Percentiles rank a stretch among this genome's conserved stretches.
phyloP scores from a whole-genome alignment of 2,113 vertebrate genomes.

The Fukomys damarensis region DNA sequence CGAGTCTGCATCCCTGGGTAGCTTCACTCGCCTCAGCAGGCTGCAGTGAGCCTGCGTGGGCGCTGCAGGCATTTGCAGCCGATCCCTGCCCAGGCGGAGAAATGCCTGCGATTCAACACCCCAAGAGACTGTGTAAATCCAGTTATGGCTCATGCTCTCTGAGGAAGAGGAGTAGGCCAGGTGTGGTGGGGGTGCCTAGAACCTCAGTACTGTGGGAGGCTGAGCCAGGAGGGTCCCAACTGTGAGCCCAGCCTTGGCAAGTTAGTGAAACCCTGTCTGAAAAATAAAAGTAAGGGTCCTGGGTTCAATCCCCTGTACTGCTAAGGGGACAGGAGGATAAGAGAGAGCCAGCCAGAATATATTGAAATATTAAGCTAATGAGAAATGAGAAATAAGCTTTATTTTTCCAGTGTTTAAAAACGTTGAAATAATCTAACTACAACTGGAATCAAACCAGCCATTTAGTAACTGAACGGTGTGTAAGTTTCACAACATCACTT shows the following conservation, averaged over 20 bases:
- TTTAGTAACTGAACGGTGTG: not conserved
- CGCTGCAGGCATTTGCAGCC: too few species aligned
- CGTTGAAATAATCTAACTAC: not conserved
- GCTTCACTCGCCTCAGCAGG: not conserved
- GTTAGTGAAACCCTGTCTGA: not conserved
- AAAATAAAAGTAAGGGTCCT: not conserved
- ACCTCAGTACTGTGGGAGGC: not conserved
- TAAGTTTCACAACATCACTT: slow-evolving; percentile 30
- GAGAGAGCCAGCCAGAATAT: not conserved
- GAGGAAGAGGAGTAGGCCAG: not conserved
- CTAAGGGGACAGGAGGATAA: not conserved
- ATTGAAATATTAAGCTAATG: slow-evolving; percentile 15
- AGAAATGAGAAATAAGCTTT: slow-evolving; percentile 47
- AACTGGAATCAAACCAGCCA: not conserved
- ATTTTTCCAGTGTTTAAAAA: not conserved
- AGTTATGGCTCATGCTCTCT: slow-evolving; percentile 23
- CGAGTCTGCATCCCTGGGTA: too few species aligned
- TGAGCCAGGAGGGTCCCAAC: not conserved
- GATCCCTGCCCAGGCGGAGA: too few species aligned
- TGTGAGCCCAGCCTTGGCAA: not conserved
- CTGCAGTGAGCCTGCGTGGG: too few species aligned
- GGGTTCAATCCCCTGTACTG: not conserved
- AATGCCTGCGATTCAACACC: not conserved
- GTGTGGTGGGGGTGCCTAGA: not conserved
- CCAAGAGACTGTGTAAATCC: not conserved